phyloP scores from a whole-genome alignment of 2,888 invertebrate species.

The Drosophila flavopinicola region DNA sequence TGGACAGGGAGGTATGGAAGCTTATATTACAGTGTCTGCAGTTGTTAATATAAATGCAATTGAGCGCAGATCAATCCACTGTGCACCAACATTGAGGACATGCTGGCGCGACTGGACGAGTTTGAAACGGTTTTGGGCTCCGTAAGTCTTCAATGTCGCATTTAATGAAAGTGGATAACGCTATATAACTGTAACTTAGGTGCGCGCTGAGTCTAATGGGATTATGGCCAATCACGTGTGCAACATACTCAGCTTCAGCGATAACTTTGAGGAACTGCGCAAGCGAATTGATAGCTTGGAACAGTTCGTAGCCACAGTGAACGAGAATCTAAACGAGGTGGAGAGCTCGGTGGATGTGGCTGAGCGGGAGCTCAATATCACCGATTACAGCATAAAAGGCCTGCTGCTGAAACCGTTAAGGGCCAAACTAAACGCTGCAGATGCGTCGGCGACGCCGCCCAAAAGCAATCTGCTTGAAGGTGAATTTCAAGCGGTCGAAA shows the following conservation, averaged over 20 bases:
- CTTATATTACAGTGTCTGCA: too few relatives aligned
- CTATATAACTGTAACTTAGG: constrained; percentile 49
- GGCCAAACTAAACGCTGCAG: constrained; percentile 53
- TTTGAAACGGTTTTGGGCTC: constrained; percentile 87
- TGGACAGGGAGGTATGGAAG: constrained; percentile 85
- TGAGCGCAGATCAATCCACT: constrained; percentile 85
- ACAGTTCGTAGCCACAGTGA: constrained; percentile 86
- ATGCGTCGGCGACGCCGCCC: constrained; percentile 23
- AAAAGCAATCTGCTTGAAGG: constrained; percentile 74
- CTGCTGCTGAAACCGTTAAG: constrained; percentile 87
- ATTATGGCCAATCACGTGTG: constrained; percentile 84
- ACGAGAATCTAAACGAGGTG: constrained; percentile 85
- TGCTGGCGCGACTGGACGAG: constrained; percentile 88
- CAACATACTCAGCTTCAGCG: constrained; percentile 85
- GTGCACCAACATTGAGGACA: constrained; percentile 88
- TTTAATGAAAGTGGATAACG: not conserved
- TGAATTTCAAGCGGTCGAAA: constrained; percentile 79
- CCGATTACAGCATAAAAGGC: constrained; percentile 86
- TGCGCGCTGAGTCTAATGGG: constrained; percentile 80
- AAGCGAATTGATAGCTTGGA: constrained; percentile 86
- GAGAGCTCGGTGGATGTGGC: constrained; percentile 87
- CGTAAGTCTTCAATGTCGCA: constrained; percentile 60
- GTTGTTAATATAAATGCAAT: not conserved
- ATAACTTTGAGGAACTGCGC: constrained; percentile 86
- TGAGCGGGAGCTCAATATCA: constrained; percentile 86